A percentile compares a stretch with the other conserved stretches of the same genome.
These are phyloP conservation scores for Argyrosomus japonicus DNA, from an alignment of 2,113 vertebrate genomes.

Conservation along the genomic window DNA sequence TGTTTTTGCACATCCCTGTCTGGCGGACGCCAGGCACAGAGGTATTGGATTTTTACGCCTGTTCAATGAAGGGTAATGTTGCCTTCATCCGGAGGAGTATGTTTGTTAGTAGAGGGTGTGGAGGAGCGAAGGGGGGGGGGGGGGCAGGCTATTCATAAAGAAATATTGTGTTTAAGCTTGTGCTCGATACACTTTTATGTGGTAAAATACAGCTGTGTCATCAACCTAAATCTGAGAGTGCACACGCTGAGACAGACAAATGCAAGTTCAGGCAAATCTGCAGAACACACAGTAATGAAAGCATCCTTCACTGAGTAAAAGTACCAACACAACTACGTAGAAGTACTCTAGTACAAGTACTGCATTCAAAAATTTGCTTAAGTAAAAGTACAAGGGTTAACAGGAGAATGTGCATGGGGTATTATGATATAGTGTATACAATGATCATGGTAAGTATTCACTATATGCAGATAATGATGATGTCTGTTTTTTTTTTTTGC, in stretches of 20 bases:
- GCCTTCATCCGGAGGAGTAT: constrained; percentile 55
- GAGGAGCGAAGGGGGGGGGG: background rate
- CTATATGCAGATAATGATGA: background rate
- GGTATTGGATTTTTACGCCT: constrained; percentile 65
- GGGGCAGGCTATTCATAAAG: constrained; percentile 8
- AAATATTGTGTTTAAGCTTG: constrained; percentile 16
- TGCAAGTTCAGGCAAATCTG: constrained; percentile 2
- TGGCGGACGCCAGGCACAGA: constrained; percentile 42
- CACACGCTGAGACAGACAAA: background rate
- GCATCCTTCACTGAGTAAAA: background rate
- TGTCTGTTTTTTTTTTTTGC: too few species aligned
- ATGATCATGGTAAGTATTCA: background rate
- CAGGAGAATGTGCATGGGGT: background rate
- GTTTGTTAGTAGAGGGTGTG: constrained; percentile 18
- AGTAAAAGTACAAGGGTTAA: background rate
- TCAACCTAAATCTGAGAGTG: constrained; percentile 1
- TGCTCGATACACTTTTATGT: constrained; percentile 2
- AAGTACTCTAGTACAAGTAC: background rate
- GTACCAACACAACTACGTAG: background rate
- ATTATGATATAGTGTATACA: background rate
- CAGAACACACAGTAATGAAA: background rate
- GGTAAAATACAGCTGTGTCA: constrained; percentile 30
- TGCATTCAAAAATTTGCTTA: too few species aligned
- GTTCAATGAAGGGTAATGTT: constrained; percentile 65
- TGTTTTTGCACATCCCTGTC: constrained; percentile 63